These are phyloP conservation scores for Aphodius granarius DNA, from an alignment of 2,888 invertebrate species.

Conservation along the genomic window DNA sequence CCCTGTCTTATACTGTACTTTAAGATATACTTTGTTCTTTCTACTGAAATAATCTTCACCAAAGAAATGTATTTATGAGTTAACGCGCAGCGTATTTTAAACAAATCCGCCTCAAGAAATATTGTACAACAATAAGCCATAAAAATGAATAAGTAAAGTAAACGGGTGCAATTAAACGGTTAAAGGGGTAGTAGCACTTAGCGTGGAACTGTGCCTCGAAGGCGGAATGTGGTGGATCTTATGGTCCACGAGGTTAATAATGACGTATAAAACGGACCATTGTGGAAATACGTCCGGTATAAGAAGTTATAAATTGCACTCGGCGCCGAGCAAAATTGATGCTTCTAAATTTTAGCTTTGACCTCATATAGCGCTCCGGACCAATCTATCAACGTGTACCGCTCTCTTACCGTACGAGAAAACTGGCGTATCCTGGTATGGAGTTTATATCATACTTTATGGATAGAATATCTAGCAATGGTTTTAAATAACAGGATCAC, in stretches of 20 bases:
- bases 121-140: not conserved
- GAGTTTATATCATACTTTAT: not conserved
- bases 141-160: not conserved
- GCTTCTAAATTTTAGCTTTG: constrained; percentile 43
- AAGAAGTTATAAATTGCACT: constrained; percentile 46
- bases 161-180: not conserved
- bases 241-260: constrained; percentile 40
- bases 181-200: not conserved
- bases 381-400: constrained; percentile 36
- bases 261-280: constrained; percentile 44
- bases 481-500: not conserved
- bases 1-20: not conserved
- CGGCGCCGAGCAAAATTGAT: constrained; percentile 44
- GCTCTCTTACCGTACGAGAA: not conserved
- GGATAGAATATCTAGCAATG: not conserved
- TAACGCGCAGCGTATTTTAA: not conserved
- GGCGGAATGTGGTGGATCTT: constrained; percentile 25
- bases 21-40: not conserved
- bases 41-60: not conserved
- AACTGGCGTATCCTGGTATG: not conserved
- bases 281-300: constrained; percentile 41
- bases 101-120: not conserved
- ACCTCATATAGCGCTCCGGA: constrained; percentile 35
- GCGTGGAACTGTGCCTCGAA: constrained; percentile 5
- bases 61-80: not conserved